Percentiles rank a stretch among this genome's conserved stretches.
Evolutionary conservation across 1,140 invertebrate genomes (phyloP).

Genomic region (Ceratosolen fusciceps): DNA sequence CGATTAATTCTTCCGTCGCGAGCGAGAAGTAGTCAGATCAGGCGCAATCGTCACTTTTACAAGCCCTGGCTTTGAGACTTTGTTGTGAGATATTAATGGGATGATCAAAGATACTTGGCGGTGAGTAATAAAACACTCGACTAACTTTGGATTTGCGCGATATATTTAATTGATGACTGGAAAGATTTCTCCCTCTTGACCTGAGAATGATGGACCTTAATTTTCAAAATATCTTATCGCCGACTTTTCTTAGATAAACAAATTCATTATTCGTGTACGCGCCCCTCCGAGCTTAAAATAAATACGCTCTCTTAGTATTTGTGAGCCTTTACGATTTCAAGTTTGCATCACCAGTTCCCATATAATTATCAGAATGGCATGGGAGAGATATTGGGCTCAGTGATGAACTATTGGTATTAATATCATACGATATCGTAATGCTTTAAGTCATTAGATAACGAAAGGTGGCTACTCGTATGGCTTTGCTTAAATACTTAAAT

Average conservation of each 20-base stretch:
- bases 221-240: constrained; percentile 11
- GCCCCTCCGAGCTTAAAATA: constrained; percentile 9
- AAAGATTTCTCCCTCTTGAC: background rate
- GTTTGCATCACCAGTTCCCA: too few species aligned
- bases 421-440: too few species aligned
- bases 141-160: background rate
- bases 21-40: constrained; percentile 28
- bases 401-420: too few species aligned
- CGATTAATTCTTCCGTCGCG: constrained; percentile 36
- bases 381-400: too few species aligned
- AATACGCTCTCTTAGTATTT: background rate
- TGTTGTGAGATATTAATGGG: background rate
- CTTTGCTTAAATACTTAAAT: too few species aligned
- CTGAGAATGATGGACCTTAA: constrained; percentile 23
- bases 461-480: too few species aligned
- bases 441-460: too few species aligned
- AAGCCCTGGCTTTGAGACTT: background rate
- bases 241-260: background rate
- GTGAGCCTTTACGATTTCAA: background rate
- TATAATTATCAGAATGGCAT: too few species aligned
- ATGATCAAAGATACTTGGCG: constrained; percentile 41
- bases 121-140: constrained; percentile 35
- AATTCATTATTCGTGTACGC: background rate
- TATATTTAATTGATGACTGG: constrained; percentile 24
- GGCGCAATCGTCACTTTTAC: constrained; percentile 35